phyloP scores from a whole-genome alignment of 2,888 invertebrate genomes.

The Patella depressa region DNA sequence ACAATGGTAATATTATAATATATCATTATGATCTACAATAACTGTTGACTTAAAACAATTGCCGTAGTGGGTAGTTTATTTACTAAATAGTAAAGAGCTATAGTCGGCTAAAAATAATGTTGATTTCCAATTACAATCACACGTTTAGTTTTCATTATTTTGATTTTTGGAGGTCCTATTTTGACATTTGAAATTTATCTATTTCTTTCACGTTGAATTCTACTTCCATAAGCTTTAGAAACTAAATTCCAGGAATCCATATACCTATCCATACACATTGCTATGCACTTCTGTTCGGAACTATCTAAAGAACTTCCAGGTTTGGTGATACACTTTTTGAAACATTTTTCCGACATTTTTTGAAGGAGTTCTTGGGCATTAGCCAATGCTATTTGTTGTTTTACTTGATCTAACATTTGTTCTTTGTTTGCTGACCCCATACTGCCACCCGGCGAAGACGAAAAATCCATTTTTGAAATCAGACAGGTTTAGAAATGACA shows the following conservation, averaged over 20 bases:
- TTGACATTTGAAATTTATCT: background rate
- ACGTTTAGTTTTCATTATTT: no score
- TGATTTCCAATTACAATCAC: no score
- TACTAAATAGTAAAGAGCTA: no score
- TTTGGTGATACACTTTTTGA: slow-evolving; percentile 91
- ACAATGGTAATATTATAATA: no score
- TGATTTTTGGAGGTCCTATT: background rate
- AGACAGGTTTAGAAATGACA: no score
- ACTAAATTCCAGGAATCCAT: slow-evolving; percentile 97
- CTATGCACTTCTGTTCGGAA: slow-evolving; percentile 78
- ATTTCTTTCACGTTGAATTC: slow-evolving; percentile 83
- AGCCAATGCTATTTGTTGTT: slow-evolving; percentile 94
- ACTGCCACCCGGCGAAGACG: slow-evolving; percentile 35
- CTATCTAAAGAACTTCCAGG: slow-evolving; percentile 86
- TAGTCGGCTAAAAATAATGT: no score
- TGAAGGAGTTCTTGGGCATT: slow-evolving; percentile 89
- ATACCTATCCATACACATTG: slow-evolving; percentile 98
- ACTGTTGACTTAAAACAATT: no score
- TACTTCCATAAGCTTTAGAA: slow-evolving; percentile 87
- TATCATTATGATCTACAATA: no score
- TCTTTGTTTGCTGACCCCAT: slow-evolving; percentile 50
- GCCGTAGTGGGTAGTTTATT: no score
- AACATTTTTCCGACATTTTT: slow-evolving; percentile 98
- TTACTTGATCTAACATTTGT: slow-evolving; percentile 89
- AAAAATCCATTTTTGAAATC: slow-evolving; percentile 47